Percentiles rank a stretch among this genome's conserved stretches.
phyloP scores from a whole-genome alignment of 1,140 invertebrate species.

The Drosophila sp. region DNA sequence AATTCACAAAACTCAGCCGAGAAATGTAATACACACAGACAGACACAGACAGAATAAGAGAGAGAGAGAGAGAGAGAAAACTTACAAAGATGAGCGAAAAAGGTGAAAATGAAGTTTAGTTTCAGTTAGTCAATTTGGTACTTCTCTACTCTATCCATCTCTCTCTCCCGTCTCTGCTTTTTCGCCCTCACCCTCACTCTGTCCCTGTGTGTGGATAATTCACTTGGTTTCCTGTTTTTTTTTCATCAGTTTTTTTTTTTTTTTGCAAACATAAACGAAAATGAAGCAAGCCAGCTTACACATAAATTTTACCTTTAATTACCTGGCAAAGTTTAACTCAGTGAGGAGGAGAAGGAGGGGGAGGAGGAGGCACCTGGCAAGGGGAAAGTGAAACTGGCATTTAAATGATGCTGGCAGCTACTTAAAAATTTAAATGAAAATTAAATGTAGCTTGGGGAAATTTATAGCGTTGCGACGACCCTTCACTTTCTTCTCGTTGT shows the following conservation, averaged over 20 bases:
- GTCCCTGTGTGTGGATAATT: background rate
- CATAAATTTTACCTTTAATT: slow-evolving; percentile 13
- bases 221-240: slow-evolving; percentile 13
- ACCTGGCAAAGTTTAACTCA: slow-evolving; percentile 9
- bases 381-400: slow-evolving; percentile 5
- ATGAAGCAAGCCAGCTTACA: slow-evolving; percentile 11
- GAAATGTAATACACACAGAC: background rate
- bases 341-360: background rate
- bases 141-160: background rate
- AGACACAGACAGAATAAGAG: background rate
- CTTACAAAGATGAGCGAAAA: slow-evolving; percentile 9
- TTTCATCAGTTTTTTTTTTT: background rate
- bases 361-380: background rate
- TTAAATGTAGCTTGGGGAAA: slow-evolving; percentile 12
- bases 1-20: slow-evolving; percentile 6
- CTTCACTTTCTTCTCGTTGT: too few relatives aligned
- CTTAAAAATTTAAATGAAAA: slow-evolving; percentile 14
- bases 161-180: background rate
- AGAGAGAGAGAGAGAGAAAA: slow-evolving; percentile 18
- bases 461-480: background rate
- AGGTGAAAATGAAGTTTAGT: slow-evolving; percentile 11
- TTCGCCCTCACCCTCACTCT: background rate
- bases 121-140: slow-evolving; percentile 12
- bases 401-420: slow-evolving; percentile 13
- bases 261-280: slow-evolving; percentile 9